Conservation (phyloP, 2,113 vertebrate genomes). For the Boleophthalmus pectinirostris region DNA sequence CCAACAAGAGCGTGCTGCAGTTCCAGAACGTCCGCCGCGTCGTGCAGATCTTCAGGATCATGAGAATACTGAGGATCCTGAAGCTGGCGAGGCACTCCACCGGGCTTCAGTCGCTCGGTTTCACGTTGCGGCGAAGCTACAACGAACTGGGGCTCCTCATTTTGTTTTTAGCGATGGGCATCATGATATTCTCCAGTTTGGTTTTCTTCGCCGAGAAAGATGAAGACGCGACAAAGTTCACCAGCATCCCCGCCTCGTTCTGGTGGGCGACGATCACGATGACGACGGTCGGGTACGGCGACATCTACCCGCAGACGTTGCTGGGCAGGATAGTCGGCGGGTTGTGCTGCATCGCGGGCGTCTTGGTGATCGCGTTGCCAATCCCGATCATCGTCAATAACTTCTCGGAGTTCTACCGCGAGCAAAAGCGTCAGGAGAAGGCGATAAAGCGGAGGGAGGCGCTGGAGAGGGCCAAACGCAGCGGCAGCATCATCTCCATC, state of each 20-base stretch:
- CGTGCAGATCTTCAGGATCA: conserved; percentile 97
- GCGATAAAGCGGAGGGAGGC: conserved; percentile 97
- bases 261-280: conserved; percentile 99
- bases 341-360: conserved; percentile 96
- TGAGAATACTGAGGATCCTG: conserved; percentile 96
- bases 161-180: conserved; percentile 97
- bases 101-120: conserved; percentile 95
- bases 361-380: conserved; percentile 94
- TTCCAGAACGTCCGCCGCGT: conserved; percentile 97
- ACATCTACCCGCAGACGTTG: conserved; percentile 96
- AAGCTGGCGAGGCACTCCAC: conserved; percentile 96
- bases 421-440: conserved; percentile 98
- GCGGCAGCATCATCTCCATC: conserved; percentile 96
- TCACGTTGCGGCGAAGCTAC: conserved; percentile 94
- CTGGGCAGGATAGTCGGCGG: conserved; percentile 97
- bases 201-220: conserved; percentile 99
- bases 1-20: conserved; percentile 95
- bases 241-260: conserved; percentile 97
- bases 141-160: conserved; percentile 95
- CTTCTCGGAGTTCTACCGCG: conserved; percentile 98
- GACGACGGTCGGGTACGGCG: conserved; percentile 98
- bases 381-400: conserved; percentile 99
- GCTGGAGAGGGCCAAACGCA: conserved; percentile 93
- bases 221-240: conserved; percentile 97
- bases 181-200: conserved; percentile 99